Evolutionary conservation across 1,140 invertebrate species (phyloP).

Genomic region (Euwallacea fornicatus): DNA sequence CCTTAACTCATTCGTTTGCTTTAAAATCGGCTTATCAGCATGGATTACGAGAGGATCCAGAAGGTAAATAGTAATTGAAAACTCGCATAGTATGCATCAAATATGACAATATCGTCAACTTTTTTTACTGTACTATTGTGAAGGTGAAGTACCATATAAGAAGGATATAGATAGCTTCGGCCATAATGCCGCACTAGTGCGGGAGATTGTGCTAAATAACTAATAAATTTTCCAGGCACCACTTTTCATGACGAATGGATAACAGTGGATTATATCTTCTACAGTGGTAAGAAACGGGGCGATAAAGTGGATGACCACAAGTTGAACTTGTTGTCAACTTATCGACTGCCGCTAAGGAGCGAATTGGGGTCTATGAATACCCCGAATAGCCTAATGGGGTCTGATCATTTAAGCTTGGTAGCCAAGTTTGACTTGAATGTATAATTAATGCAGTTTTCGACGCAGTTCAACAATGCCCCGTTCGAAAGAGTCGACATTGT

Average conservation of each 20-base stretch:
- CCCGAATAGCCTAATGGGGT: conserved; percentile 73
- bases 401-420: conserved; percentile 75
- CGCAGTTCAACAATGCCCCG: too few relatives aligned
- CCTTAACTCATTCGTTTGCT: conserved; percentile 59
- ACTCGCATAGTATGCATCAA: neutral
- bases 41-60: conserved; percentile 48
- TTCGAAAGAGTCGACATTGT: too few relatives aligned
- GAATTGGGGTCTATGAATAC: conserved; percentile 67
- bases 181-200: neutral
- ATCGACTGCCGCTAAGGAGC: conserved; percentile 62
- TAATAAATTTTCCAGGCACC: conserved; percentile 51
- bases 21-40: conserved; percentile 62
- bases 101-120: too few relatives aligned
- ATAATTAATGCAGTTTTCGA: conserved; percentile 11
- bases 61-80: conserved; percentile 53
- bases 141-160: too few relatives aligned
- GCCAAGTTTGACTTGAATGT: conserved; percentile 59
- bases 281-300: conserved; percentile 52
- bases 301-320: conserved; percentile 43
- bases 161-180: too few relatives aligned
- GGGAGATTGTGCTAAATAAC: neutral
- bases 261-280: conserved; percentile 82
- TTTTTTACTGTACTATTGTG: too few relatives aligned
- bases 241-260: conserved; percentile 77
- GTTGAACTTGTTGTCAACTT: conserved; percentile 63